Base-by-base conservation (phyloP, 2,113 vertebrate genomes). In the Nothobranchius furzeri region DNA sequence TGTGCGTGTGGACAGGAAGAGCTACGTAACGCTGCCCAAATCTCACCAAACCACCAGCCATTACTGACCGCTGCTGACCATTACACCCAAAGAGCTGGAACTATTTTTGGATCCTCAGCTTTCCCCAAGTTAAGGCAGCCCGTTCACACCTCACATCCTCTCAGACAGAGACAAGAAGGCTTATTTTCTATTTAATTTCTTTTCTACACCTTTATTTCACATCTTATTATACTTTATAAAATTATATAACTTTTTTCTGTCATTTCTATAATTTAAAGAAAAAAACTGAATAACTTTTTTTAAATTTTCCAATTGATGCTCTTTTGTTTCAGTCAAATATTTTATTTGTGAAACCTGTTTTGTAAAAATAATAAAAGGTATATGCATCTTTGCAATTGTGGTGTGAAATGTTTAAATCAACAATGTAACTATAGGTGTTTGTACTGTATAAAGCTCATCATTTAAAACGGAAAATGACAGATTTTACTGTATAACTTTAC, bases 31-130 rank as follows among this genome's bases (percentile, higher is more conserved):
- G 54, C 80, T 54, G 30, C 71, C 55, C 17, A 70, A 49, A 51
- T 57, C 45, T 60, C 1, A 79, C 88, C 88, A 90, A 89, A 87
- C 87, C 90, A 86, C 88, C 9, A 66, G 74, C 86, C 83, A 85
- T 90, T 90, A 89, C 87, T 88, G 86, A 90, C 87, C 87, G 76
- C 73, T 79, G 77, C 78, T 85, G 82, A 87, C 83, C 82, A 88
- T 88, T 85, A 85, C 85, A 86, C 70, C 83, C 88, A 75, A 76
- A 72, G 74, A 78, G 68, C 48, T 84, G 60, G 55, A 73, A 83
- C 83, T 85, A 74, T 88, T 86, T 86, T 87, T 70, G 69, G 75
- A 83, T 65, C 36, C 24, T 9, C 50, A 61, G 58, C 64, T 85
- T 75, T 79, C 77, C 65, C 69, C 73, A 79, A 62, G 84, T 83